Conservation (phyloP, 2,888 invertebrate genomes). For the Molanna angustata region DNA sequence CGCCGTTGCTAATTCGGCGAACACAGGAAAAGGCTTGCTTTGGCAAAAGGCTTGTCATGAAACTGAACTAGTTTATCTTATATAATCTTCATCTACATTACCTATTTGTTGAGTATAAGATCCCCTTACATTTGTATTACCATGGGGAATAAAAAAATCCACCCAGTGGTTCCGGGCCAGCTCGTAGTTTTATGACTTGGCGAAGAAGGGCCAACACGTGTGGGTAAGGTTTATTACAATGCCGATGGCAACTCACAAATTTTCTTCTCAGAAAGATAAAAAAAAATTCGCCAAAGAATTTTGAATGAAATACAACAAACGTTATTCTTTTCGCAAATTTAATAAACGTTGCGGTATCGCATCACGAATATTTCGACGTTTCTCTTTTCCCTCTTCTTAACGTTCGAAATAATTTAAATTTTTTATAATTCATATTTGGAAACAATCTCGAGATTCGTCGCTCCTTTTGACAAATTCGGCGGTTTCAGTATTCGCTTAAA, state of each 20-base stretch:
- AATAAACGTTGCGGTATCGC: too few species aligned
- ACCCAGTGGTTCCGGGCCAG: conserved; percentile 2
- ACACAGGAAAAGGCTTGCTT: conserved; percentile 10
- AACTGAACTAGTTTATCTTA: conserved; percentile 22
- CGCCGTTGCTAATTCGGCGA: conserved; percentile 23
- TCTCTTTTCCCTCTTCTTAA: too few species aligned
- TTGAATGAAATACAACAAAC: too few species aligned
- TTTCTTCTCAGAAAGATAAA: too few species aligned
- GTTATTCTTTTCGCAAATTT: too few species aligned
- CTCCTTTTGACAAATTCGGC: too few species aligned
- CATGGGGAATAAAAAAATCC: conserved; percentile 7
- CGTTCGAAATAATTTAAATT: too few species aligned
- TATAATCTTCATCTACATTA: conserved; percentile 28
- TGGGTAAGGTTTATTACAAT: conserved; percentile 17
- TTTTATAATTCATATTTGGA: too few species aligned
- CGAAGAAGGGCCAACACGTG: conserved; percentile 11
- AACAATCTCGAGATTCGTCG: too few species aligned
- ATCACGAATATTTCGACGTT: too few species aligned
- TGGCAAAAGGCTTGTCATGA: conserved; percentile 9
- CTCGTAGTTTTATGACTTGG: conserved; percentile 15
- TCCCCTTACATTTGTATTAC: conserved; percentile 2
- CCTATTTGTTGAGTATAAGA: conserved; percentile 12
- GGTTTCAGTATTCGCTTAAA: too few species aligned
- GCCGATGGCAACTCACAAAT: conserved; percentile 8
- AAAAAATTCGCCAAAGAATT: too few species aligned